Evolutionary conservation across 64 coral and sea anemone genomes (phyloP).

Genomic region (Stichodactyla mertensii): DNA sequence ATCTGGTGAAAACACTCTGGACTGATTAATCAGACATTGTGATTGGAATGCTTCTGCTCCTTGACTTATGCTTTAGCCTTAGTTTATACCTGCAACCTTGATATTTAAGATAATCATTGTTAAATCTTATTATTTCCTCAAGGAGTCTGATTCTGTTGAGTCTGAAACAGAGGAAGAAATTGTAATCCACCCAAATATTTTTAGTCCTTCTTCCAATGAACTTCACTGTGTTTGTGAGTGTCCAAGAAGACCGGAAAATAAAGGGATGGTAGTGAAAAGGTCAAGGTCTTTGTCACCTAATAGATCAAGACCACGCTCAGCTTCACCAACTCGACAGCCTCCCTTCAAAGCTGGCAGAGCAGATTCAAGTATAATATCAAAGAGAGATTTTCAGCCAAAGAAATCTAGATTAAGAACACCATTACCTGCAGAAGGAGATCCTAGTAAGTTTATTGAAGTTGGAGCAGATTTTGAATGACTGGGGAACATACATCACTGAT

Average conservation of each 20-base stretch:
- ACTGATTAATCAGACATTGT: no score
- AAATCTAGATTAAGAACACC: slow-evolving; percentile 42
- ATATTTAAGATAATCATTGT: neutral
- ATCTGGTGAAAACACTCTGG: no score
- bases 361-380: slow-evolving; percentile 88
- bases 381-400: slow-evolving; percentile 58
- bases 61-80: no score
- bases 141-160: slow-evolving; percentile 53
- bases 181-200: slow-evolving; percentile 54
- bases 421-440: slow-evolving; percentile 71
- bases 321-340: slow-evolving; percentile 49
- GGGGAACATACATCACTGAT: neutral
- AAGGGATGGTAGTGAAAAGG: slow-evolving; percentile 62
- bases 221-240: slow-evolving; percentile 92
- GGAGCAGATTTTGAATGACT: neutral
- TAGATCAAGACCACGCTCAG: slow-evolving; percentile 46
- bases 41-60: no score
- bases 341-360: slow-evolving; percentile 94
- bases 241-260: slow-evolving; percentile 88
- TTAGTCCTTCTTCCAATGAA: slow-evolving; percentile 40
- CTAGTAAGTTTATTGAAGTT: slow-evolving; percentile 55
- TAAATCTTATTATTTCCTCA: slow-evolving; percentile 5
- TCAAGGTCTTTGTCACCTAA: slow-evolving; percentile 91
- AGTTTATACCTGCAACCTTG: no score
- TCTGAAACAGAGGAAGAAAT: slow-evolving; percentile 87